Evolutionary conservation across 2,113 vertebrate genomes (phyloP).

Genomic region (Pipa parva): DNA sequence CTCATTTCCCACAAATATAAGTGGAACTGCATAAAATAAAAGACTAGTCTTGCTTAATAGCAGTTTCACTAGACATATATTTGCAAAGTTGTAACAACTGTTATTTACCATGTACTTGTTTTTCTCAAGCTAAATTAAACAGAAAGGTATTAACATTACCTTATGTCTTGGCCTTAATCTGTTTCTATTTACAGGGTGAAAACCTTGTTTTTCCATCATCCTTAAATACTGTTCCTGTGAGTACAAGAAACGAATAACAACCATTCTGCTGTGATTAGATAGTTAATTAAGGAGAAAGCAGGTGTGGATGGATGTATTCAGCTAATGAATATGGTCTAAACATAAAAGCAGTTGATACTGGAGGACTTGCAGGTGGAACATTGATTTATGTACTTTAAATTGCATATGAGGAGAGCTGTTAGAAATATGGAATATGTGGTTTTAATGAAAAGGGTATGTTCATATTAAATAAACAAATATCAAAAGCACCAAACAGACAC

Average conservation of each 20-base stretch:
- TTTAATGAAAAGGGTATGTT: not conserved
- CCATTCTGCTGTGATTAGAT: slow-evolving; percentile 57
- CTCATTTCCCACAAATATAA: no score
- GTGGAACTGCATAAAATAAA: no score
- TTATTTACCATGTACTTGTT: slow-evolving; percentile 4
- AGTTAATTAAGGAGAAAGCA: slow-evolving; percentile 65
- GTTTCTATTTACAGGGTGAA: slow-evolving; percentile 20
- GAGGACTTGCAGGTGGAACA: slow-evolving; percentile 65
- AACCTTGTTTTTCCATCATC: slow-evolving; percentile 48
- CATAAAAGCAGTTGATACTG: slow-evolving; percentile 67
- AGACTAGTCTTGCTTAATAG: no score
- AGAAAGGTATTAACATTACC: slow-evolving; percentile 14
- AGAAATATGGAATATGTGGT: slow-evolving; percentile 17
- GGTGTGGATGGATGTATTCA: slow-evolving; percentile 67
- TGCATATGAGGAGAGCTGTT: slow-evolving; percentile 27
- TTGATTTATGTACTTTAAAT: slow-evolving; percentile 37
- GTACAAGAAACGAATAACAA: slow-evolving; percentile 60
- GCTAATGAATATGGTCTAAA: slow-evolving; percentile 60
- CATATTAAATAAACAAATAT: not conserved
- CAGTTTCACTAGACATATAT: no score
- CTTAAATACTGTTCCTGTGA: slow-evolving; percentile 58
- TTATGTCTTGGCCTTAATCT: slow-evolving; percentile 28
- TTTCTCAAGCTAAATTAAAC: slow-evolving; percentile 23
- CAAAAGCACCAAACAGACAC: not conserved
- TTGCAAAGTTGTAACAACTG: not conserved